phyloP scores from a whole-genome alignment of 92 coral and sea anemone genomes.

The Actinostola sp. region DNA sequence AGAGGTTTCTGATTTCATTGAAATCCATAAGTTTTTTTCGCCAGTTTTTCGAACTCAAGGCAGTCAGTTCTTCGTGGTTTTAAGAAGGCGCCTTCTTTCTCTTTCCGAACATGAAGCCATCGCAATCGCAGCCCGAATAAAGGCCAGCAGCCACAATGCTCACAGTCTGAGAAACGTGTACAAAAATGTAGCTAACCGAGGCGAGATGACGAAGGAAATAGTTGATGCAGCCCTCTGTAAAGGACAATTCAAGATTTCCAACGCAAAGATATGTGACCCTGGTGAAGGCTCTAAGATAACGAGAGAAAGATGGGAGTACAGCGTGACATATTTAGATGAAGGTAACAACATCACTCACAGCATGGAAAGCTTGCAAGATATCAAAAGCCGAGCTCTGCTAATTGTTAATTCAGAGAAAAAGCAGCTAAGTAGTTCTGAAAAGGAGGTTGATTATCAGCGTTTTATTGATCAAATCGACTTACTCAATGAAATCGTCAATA shows the following conservation, averaged over 20 bases:
- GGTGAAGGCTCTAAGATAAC: not conserved
- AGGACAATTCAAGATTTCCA: slow-evolving; percentile 46
- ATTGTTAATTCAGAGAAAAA: slow-evolving; percentile 63
- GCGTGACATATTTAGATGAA: slow-evolving; percentile 33
- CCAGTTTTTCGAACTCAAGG: slow-evolving; percentile 48
- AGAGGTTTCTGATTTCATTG: slow-evolving; percentile 71
- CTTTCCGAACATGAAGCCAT: slow-evolving; percentile 15
- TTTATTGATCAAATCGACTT: slow-evolving; percentile 63
- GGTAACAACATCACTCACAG: not conserved
- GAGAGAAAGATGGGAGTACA: slow-evolving; percentile 43
- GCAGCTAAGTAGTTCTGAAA: slow-evolving; percentile 32
- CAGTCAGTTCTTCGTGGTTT: slow-evolving; percentile 22
- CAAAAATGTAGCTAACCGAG: slow-evolving; percentile 75
- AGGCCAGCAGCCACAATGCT: slow-evolving; percentile 61
- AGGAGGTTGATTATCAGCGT: slow-evolving; percentile 27
- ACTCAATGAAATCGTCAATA: slow-evolving; percentile 48
- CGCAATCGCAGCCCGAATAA: slow-evolving; percentile 61
- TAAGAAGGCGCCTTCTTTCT: slow-evolving; percentile 18
- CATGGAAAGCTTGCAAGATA: slow-evolving; percentile 52
- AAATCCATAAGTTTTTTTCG: slow-evolving; percentile 61
- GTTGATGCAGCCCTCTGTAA: slow-evolving; percentile 46
- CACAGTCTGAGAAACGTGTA: slow-evolving; percentile 67
- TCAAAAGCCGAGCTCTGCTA: slow-evolving; percentile 73
- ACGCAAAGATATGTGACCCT: no score
- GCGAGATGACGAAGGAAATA: slow-evolving; percentile 73